Evolutionary conservation across 2,888 invertebrate genomes (phyloP).

Genomic region (Pristionchus mayeri): DNA sequence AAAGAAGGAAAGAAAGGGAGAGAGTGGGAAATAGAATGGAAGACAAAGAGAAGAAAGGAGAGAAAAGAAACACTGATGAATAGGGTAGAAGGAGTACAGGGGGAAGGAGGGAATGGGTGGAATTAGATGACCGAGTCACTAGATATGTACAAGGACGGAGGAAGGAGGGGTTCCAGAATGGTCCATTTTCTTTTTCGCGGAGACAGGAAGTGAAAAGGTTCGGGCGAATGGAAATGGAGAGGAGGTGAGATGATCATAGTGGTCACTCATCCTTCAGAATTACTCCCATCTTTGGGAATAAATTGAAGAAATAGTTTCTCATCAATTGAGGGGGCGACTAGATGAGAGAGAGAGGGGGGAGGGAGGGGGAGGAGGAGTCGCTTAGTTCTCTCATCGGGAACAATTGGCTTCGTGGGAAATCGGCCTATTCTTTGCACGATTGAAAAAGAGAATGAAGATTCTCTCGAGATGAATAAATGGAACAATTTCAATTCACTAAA

Average conservation of each 20-base stretch:
- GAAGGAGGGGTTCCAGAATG: background rate
- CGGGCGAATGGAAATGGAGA: background rate
- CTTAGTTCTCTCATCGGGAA: constrained; percentile 7
- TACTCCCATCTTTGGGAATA: background rate
- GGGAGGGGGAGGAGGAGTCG: background rate
- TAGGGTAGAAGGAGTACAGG: background rate
- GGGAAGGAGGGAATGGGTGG: background rate
- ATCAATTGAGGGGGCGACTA: too few species aligned
- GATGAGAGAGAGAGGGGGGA: background rate
- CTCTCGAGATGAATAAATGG: background rate
- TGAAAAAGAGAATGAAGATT: background rate
- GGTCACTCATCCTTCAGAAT: background rate
- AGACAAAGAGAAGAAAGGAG: background rate
- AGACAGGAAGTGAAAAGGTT: background rate
- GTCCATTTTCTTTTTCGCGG: background rate
- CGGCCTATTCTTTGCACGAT: background rate
- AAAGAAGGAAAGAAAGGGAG: background rate
- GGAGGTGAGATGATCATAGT: background rate
- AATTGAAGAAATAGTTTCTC: background rate
- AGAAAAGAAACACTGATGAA: background rate
- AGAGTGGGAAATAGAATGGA: background rate
- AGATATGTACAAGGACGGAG: background rate
- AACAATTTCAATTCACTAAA: background rate
- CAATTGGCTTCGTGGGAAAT: constrained; percentile 23
- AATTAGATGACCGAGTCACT: background rate